A percentile compares a stretch with the other conserved stretches of the same genome.
Conservation (phyloP, 2,888 invertebrate species). For the Pharmacophagus antenor region DNA sequence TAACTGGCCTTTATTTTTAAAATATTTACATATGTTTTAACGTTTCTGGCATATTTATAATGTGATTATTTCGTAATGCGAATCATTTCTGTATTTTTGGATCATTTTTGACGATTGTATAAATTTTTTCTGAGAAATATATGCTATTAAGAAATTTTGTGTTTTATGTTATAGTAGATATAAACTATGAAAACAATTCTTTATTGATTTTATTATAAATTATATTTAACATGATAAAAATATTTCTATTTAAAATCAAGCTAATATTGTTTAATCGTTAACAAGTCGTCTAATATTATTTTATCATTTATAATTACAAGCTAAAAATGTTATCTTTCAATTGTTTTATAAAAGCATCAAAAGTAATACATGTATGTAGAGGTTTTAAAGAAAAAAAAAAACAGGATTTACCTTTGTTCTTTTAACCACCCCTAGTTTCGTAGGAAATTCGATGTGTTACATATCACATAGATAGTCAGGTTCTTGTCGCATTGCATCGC, state of each 20-base stretch:
- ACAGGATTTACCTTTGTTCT: not conserved
- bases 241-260: no score
- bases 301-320: no score
- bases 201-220: not conserved
- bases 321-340: no score
- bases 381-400: not conserved
- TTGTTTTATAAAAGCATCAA: not conserved
- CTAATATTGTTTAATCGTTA: no score
- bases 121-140: constrained; percentile 74
- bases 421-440: not conserved
- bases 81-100: constrained; percentile 72
- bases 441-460: constrained; percentile 36
- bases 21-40: constrained; percentile 72
- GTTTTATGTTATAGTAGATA: constrained; percentile 35
- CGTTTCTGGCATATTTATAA: constrained; percentile 73
- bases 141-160: constrained; percentile 55
- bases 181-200: not conserved
- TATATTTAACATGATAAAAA: not conserved
- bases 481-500: constrained; percentile 58
- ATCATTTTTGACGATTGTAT: constrained; percentile 69
- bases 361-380: not conserved
- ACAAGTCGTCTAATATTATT: no score
- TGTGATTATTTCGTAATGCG: constrained; percentile 75
- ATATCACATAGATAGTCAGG: constrained; percentile 58
- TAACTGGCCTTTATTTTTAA: constrained; percentile 69